Evolutionary conservation across 2,797 vertebrate genomes (phyloP).

Genomic region (Knipowitschia caucasica): DNA sequence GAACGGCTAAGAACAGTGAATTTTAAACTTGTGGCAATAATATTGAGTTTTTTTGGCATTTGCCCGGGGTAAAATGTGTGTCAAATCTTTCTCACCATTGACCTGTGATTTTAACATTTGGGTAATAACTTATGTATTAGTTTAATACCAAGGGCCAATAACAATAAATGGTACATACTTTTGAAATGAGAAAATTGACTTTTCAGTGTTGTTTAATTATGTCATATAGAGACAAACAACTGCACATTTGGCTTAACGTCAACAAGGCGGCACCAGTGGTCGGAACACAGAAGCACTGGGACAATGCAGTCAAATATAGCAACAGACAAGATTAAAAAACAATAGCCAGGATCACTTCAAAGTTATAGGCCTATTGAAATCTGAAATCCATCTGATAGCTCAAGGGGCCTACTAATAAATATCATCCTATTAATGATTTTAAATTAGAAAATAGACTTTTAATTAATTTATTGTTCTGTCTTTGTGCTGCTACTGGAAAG

Average conservation of each 20-base stretch:
- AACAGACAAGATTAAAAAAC: slow-evolving; percentile 24
- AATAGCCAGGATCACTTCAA: slow-evolving; percentile 30
- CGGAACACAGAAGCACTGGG: slow-evolving; percentile 39
- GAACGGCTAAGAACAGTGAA: slow-evolving; percentile 40
- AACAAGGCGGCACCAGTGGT: slow-evolving; percentile 49
- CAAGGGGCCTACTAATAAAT: slow-evolving; percentile 11
- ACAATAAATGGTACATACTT: too few species aligned
- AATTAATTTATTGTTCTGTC: not conserved
- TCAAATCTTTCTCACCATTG: too few species aligned
- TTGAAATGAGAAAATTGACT: too few species aligned
- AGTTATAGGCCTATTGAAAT: slow-evolving; percentile 14
- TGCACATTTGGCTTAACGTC: slow-evolving; percentile 16
- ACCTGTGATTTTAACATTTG: too few species aligned
- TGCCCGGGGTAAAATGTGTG: too few species aligned
- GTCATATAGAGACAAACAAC: slow-evolving; percentile 8
- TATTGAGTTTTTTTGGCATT: too few species aligned
- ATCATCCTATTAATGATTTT: not conserved
- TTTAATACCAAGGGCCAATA: too few species aligned
- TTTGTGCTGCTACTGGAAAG: not conserved
- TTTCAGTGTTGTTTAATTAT: not conserved
- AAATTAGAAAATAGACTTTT: not conserved
- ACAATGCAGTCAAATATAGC: slow-evolving; percentile 65
- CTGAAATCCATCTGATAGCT: slow-evolving; percentile 6
- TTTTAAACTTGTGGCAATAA: too few species aligned
- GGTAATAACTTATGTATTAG: too few species aligned